These are phyloP conservation scores for Drosophila peninsularis DNA, from an alignment of 2,888 invertebrate species.

Conservation along the genomic window DNA sequence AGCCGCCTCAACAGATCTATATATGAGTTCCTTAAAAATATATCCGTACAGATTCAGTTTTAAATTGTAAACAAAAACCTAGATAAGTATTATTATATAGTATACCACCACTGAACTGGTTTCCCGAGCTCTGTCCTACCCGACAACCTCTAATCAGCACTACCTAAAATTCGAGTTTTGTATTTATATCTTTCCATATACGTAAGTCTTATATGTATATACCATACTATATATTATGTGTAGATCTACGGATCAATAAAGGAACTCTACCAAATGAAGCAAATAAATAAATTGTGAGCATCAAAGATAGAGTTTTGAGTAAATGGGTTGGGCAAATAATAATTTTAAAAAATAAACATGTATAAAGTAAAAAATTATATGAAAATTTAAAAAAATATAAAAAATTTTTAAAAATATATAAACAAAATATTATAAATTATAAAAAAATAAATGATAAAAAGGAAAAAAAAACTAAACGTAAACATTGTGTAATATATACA, in stretches of 20 bases:
- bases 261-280: conserved; percentile 10
- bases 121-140: not conserved
- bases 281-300: not conserved
- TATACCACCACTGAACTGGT: conserved; percentile 4
- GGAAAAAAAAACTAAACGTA: not conserved
- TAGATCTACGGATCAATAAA: conserved; percentile 3
- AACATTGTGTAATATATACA: too few species aligned
- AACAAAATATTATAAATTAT: too few species aligned
- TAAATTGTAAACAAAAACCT: conserved; percentile 4
- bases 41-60: not conserved
- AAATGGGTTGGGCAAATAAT: too few species aligned
- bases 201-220: conserved; percentile 13
- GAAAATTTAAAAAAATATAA: not conserved
- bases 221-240: not conserved
- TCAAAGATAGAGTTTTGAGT: not conserved
- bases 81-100: not conserved
- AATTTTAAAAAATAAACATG: too few species aligned
- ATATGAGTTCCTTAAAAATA: not conserved
- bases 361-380: not conserved
- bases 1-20: not conserved
- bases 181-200: conserved; percentile 4
- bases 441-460: not conserved
- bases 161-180: not conserved
- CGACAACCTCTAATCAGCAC: not conserved
- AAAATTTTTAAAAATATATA: too few species aligned